These are phyloP conservation scores for Lycocorax pyrrhopterus DNA, from an alignment of 2,113 vertebrate species.

Conservation along the genomic window DNA sequence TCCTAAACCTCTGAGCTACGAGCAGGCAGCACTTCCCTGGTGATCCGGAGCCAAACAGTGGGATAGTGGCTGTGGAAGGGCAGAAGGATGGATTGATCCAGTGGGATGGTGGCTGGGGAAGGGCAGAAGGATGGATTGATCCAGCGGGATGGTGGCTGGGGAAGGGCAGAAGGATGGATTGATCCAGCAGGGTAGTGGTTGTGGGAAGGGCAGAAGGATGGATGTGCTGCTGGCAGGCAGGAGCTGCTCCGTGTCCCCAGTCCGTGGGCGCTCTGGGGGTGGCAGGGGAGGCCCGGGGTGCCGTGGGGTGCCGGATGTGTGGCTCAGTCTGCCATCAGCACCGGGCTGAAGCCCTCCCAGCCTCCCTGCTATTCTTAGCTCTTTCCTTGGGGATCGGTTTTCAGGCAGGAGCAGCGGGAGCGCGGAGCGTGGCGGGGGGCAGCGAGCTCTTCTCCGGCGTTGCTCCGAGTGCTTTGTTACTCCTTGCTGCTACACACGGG, in stretches of 20 bases:
- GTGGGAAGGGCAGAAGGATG: not conserved
- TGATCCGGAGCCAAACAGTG: not conserved
- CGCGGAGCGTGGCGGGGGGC: not conserved
- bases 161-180: not conserved
- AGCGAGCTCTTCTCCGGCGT: fast-evolving
- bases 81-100: not conserved
- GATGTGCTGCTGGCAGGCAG: not conserved
- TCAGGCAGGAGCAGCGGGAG: not conserved
- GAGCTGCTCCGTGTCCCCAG: not conserved
- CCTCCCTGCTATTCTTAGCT: not conserved
- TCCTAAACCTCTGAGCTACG: not conserved
- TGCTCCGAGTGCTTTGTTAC: fast-evolving
- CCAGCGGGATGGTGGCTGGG: not conserved
- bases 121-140: not conserved
- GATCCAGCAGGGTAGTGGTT: not conserved
- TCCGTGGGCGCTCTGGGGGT: fast-evolving
- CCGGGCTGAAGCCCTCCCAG: not conserved
- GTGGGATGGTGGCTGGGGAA: not conserved
- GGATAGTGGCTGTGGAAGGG: not conserved
- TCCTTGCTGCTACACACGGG: fast-evolving
- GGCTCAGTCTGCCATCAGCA: not conserved
- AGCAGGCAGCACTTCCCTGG: not conserved
- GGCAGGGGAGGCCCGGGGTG: not conserved
- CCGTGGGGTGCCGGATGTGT: not conserved
- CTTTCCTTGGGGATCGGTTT: constrained; percentile 20